Percentiles rank a stretch among this genome's conserved stretches.
Evolutionary conservation across 1,140 invertebrate genomes (phyloP).

Genomic region (Camponotus floridanus): DNA sequence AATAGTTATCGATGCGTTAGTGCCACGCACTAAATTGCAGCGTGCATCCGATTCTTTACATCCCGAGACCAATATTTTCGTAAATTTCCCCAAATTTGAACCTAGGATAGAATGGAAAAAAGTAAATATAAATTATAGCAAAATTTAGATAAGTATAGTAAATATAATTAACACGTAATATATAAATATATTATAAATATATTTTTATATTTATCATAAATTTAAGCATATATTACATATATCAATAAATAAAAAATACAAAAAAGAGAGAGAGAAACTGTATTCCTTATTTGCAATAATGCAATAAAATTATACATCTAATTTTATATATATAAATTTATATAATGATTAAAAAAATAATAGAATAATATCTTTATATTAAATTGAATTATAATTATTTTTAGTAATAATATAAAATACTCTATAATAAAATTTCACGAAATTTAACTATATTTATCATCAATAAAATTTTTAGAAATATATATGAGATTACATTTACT

Average conservation of each 20-base stretch:
- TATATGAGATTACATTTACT: background rate
- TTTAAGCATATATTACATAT: background rate
- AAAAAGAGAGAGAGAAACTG: no score
- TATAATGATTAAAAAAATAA: background rate
- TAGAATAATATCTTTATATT: background rate
- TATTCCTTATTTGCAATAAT: background rate
- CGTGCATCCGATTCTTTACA: conserved; percentile 86
- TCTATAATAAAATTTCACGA: background rate
- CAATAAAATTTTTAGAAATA: background rate
- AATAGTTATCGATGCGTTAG: conserved; percentile 88
- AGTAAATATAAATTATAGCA: conserved; percentile 27
- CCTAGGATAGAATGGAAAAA: conserved; percentile 82
- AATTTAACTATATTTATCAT: background rate
- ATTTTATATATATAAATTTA: conserved; percentile 6
- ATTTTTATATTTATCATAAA: no score
- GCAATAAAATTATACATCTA: background rate
- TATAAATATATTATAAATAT: background rate
- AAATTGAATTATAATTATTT: background rate
- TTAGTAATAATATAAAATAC: no score
- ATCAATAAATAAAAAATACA: background rate
- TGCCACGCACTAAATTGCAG: conserved; percentile 87
- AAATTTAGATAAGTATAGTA: background rate
- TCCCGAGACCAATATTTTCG: conserved; percentile 86
- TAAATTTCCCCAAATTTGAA: conserved; percentile 87
- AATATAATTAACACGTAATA: background rate